phyloP scores from a whole-genome alignment of 2,888 invertebrate genomes.

The Athetis lepigone region DNA sequence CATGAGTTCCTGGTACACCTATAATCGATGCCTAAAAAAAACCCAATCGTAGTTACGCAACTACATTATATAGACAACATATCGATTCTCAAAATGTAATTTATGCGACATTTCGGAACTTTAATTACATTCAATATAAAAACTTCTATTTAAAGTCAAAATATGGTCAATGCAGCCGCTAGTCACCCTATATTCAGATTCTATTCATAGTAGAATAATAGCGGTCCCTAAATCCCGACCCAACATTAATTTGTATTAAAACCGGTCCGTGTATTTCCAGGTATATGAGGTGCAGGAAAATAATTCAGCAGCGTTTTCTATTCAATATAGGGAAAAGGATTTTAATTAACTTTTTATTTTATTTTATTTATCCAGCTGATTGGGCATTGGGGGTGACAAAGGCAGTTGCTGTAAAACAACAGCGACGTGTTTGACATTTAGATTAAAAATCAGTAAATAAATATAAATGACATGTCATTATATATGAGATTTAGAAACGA shows the following conservation, averaged over 20 bases:
- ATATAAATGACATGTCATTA: neutral
- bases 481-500: neutral
- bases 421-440: neutral
- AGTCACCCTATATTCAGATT: conserved; percentile 34
- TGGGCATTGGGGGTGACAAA: too few species aligned
- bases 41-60: too few species aligned
- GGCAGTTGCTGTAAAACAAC: neutral
- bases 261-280: conserved; percentile 49
- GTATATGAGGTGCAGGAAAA: conserved; percentile 17
- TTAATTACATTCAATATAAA: too few species aligned
- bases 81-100: too few species aligned
- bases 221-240: conserved; percentile 29
- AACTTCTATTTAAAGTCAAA: neutral
- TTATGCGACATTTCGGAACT: too few species aligned
- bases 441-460: too few species aligned
- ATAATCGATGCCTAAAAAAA: too few species aligned
- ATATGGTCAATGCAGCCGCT: conserved; percentile 27
- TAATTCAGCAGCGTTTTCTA: neutral
- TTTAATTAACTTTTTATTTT: neutral
- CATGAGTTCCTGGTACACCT: too few species aligned
- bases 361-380: neutral
- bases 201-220: conserved; percentile 51
- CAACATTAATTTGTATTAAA: conserved; percentile 30
- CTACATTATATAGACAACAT: too few species aligned
- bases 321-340: too few species aligned